Evolutionary conservation across 2,888 invertebrate species (phyloP).

Genomic region (Microplitis deprimator): DNA sequence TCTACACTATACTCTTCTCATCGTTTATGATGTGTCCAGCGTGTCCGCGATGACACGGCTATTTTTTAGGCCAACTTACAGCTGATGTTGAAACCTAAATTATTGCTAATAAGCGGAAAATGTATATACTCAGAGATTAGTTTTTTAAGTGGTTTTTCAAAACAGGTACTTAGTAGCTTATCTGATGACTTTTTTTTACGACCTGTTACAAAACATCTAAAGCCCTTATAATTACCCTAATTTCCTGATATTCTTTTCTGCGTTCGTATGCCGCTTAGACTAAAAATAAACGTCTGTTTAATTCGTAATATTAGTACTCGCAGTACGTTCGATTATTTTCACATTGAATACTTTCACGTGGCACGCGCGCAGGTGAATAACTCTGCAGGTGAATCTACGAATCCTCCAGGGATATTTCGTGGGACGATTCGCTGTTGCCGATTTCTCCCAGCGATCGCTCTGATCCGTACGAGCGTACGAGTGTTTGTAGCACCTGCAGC

Average conservation of each 20-base stretch:
- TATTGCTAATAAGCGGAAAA: conserved; percentile 18
- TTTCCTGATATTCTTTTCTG: not conserved
- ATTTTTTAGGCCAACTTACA: conserved; percentile 10
- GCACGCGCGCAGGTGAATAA: conserved; percentile 66
- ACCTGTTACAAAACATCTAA: not conserved
- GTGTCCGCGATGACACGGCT: conserved; percentile 35
- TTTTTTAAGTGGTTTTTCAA: not conserved
- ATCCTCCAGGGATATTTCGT: conserved; percentile 38
- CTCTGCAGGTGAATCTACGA: conserved; percentile 65
- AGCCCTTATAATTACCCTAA: not conserved
- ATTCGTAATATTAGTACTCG: not conserved
- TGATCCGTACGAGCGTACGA: conserved; percentile 3
- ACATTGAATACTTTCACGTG: conserved; percentile 32
- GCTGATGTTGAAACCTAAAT: conserved; percentile 26
- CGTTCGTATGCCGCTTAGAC: not conserved
- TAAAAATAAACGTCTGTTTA: not conserved
- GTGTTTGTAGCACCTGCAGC: conserved; percentile 49
- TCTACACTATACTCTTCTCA: not conserved
- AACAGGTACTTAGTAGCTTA: not conserved
- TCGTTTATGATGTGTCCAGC: not conserved
- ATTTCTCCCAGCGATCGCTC: conserved; percentile 6
- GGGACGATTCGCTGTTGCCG: conserved; percentile 12
- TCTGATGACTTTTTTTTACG: not conserved
- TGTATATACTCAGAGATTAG: not conserved
- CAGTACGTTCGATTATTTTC: not conserved